Base-by-base conservation (phyloP, 1,140 invertebrate species). In the Muscidifurax raptorellus region DNA sequence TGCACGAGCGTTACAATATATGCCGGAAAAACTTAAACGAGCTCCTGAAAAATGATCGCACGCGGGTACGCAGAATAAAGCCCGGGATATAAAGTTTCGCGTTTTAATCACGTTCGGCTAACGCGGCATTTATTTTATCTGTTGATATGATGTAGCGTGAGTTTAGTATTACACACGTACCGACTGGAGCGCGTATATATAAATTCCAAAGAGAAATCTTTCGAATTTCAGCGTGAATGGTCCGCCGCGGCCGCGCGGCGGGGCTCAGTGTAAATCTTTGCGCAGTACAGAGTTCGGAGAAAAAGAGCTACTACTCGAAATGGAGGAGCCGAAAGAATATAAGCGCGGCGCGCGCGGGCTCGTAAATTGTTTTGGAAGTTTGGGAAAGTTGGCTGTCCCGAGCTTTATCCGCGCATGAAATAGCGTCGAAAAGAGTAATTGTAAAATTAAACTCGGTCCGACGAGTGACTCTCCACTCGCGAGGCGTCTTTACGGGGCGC, bases 401-500 rank as follows among this genome's bases (percentile, higher is more conserved):
- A 52, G 47, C 47, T 52, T 18, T 59, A 59, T 59, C 52, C 52
- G 52, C 52, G 52, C 67, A 32, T 28, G 67, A 71, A 71, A 71
- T 32, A 22, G 67, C 67, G 27, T 9, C 30, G 67, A 71, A 71
- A 71, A 71, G 67, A 71, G 67, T 71, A 30, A 71, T 71, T 71
- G 67, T 6, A 71, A 71, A 71, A 71, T 71, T 71, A 71, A 71
- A 71, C 22, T 71, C 67, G 66, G 12, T 1, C n/a, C 66, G 25
- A 71, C 18, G 52, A 59, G 52, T n/a, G 22, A n/a, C 52, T 59
- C 52, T 52, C 9, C n/a, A n/a, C n/a, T n/a, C 47, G 18, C 22
- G 18, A 22, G 15, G 52, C 15, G 40, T 69, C 66, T 81, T 67
- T 40, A 22, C 64, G 83, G 86, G 87, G 84, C 84, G 85, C 80